A percentile compares a stretch with the other conserved stretches of the same genome.
phyloP scores from a whole-genome alignment of 2,888 invertebrate genomes.

The Pollenia amentaria region DNA sequence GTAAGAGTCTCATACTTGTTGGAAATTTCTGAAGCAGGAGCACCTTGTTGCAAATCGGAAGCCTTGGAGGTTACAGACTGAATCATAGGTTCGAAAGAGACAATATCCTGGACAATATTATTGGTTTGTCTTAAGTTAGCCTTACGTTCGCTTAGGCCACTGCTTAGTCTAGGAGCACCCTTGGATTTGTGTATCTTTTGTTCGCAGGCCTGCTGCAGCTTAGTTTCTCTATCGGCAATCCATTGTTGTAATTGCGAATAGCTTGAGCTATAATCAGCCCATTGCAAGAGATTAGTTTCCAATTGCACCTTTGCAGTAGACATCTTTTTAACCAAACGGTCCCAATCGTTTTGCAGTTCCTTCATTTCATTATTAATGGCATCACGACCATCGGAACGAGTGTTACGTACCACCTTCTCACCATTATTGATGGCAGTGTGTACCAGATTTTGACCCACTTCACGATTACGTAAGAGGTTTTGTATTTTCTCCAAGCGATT shows the following conservation, averaged over 20 bases:
- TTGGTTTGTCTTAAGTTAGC: conserved; percentile 95
- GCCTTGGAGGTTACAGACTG: conserved; percentile 97
- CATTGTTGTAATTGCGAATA: conserved; percentile 96
- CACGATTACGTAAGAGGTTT: conserved; percentile 91
- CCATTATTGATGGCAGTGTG: conserved; percentile 95
- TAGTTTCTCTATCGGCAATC: conserved; percentile 96
- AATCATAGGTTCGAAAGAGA: conserved; percentile 98
- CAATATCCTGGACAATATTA: conserved; percentile 98
- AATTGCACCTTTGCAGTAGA: conserved; percentile 95
- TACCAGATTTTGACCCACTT: conserved; percentile 94
- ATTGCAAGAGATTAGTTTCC: conserved; percentile 95
- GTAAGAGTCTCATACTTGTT: conserved; percentile 95
- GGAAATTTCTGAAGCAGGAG: conserved; percentile 96
- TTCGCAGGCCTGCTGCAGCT: conserved; percentile 94
- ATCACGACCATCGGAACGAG: conserved; percentile 95
- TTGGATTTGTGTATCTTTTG: conserved; percentile 92
- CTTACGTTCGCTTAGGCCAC: conserved; percentile 93
- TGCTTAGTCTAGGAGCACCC: conserved; percentile 91
- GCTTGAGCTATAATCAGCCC: conserved; percentile 98
- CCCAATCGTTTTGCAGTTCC: conserved; percentile 96
- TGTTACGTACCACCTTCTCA: conserved; percentile 94
- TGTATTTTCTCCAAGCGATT: conserved; percentile 91
- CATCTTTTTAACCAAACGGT: conserved; percentile 94
- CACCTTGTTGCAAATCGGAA: conserved; percentile 95
- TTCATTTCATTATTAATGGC: conserved; percentile 94